These are phyloP conservation scores for Xenopus borealis DNA, from an alignment of 2,113 vertebrate genomes.

Conservation along the genomic window DNA sequence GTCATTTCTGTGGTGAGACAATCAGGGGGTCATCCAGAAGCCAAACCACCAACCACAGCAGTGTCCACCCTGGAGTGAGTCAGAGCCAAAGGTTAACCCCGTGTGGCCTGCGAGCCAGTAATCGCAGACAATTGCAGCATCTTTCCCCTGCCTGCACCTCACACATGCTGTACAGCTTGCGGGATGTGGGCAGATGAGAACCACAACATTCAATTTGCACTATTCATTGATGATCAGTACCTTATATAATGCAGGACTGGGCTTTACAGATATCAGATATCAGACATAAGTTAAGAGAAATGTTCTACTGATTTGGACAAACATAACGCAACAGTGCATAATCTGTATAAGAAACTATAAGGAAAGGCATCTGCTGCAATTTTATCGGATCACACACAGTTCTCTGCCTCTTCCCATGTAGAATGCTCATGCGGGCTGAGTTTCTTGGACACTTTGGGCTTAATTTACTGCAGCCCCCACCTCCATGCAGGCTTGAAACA, in stretches of 20 bases:
- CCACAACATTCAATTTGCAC: constrained; percentile 16
- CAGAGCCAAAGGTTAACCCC: constrained; percentile 46
- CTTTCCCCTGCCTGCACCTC: constrained; percentile 35
- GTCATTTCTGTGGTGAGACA: constrained; percentile 52
- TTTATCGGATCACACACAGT: no score
- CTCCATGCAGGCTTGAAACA: neutral
- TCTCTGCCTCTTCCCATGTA: no score
- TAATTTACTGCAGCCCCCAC: neutral
- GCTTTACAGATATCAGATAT: no score
- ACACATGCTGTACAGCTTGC: constrained; percentile 45
- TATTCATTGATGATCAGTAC: constrained; percentile 6
- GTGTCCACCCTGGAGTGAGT: constrained; percentile 49
- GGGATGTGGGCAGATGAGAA: constrained; percentile 36
- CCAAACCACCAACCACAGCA: constrained; percentile 48
- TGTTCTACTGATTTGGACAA: no score
- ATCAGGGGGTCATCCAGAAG: constrained; percentile 51
- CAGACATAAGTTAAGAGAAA: no score
- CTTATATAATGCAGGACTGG: neutral
- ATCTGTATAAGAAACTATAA: no score
- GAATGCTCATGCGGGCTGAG: no score
- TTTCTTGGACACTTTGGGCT: neutral
- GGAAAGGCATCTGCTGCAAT: no score
- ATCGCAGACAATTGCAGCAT: constrained; percentile 17
- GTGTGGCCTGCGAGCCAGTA: constrained; percentile 32
- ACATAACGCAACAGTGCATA: no score